Evolutionary conservation across 2,797 vertebrate genomes (phyloP).

Genomic region (Momotus momota): DNA sequence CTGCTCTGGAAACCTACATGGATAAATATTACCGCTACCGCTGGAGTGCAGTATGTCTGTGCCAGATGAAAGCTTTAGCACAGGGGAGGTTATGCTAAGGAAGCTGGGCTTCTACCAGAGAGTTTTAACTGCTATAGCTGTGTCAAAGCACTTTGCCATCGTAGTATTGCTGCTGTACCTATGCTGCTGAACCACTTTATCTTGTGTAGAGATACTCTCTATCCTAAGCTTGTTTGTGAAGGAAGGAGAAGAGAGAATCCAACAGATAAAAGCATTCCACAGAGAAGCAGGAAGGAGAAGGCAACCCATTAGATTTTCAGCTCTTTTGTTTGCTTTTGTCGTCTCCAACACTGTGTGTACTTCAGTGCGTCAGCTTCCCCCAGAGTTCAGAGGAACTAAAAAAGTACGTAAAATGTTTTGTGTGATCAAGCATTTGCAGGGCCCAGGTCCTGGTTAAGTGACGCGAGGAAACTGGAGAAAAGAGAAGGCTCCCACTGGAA

Average conservation of each 20-base stretch:
- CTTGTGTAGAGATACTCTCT: not conserved
- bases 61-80: not conserved
- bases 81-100: not conserved
- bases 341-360: not conserved
- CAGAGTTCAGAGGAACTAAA: slow-evolving; percentile 24
- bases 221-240: slow-evolving; percentile 42
- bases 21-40: not conserved
- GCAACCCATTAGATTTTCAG: slow-evolving; percentile 34
- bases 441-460: not conserved
- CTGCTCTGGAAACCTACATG: not conserved
- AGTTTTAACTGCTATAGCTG: not conserved
- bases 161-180: not conserved
- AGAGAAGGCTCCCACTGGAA: not conserved
- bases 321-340: slow-evolving; percentile 39
- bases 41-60: not conserved
- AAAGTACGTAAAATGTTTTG: not conserved
- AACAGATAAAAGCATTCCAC: slow-evolving; percentile 44
- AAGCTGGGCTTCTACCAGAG: not conserved
- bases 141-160: not conserved
- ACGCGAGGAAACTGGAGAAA: not conserved
- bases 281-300: slow-evolving; percentile 49
- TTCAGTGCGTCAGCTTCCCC: not conserved
- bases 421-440: not conserved
- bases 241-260: slow-evolving; percentile 23
- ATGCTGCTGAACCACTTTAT: not conserved